phyloP scores from a whole-genome alignment of 2,888 invertebrate genomes.

The Crossocerus cetratus region DNA sequence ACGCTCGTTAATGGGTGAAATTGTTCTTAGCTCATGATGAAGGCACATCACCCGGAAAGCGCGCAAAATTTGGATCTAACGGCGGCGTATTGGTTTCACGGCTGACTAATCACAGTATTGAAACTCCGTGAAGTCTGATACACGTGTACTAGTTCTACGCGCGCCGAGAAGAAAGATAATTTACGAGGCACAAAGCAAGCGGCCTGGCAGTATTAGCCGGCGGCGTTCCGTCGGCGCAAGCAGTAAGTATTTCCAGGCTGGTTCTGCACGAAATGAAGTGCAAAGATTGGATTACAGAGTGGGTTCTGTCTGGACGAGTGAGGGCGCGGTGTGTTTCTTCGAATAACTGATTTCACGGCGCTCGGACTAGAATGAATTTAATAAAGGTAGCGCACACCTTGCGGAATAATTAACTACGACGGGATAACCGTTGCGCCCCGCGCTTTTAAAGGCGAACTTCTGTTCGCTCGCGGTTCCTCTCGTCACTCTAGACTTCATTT shows the following conservation, averaged over 20 bases:
- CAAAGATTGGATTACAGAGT: slow-evolving; percentile 33
- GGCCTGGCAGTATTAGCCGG: neutral
- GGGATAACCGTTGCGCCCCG: neutral
- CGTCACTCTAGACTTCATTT: no score
- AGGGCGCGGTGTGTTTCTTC: slow-evolving; percentile 30
- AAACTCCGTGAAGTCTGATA: slow-evolving; percentile 13
- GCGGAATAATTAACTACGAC: slow-evolving; percentile 22
- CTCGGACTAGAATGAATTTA: slow-evolving; percentile 26
- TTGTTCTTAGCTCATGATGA: no score
- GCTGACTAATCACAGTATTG: neutral
- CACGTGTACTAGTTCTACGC: no score
- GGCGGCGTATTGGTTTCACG: no score
- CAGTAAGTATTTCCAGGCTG: slow-evolving; percentile 18
- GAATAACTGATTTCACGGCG: slow-evolving; percentile 36
- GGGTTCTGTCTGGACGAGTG: slow-evolving; percentile 13
- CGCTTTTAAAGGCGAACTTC: neutral
- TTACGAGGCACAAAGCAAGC: slow-evolving; percentile 18
- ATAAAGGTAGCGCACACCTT: slow-evolving; percentile 20
- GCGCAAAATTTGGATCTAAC: no score
- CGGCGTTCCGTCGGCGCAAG: slow-evolving; percentile 17
- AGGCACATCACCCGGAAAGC: no score
- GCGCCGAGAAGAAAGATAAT: neutral
- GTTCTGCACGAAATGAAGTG: slow-evolving; percentile 36
- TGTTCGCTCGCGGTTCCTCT: no score
- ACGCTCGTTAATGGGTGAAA: no score